Conservation (phyloP, 1,140 invertebrate species). For the Zaprionus tsacasi region DNA sequence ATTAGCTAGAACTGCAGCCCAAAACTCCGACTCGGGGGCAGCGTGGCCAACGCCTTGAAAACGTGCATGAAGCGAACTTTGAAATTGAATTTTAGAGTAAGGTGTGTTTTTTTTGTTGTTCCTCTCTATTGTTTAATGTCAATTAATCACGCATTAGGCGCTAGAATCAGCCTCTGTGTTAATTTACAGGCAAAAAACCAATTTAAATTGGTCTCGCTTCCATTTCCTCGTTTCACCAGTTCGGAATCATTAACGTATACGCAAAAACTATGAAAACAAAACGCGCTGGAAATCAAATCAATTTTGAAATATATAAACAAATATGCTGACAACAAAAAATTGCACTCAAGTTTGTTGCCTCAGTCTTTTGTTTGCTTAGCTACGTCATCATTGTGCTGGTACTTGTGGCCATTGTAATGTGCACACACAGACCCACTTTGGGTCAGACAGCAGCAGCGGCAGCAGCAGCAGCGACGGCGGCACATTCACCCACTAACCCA, state of each 20-base stretch:
- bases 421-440: conserved; percentile 36
- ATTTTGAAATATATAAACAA: conserved; percentile 3
- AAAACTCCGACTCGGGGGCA: conserved; percentile 36
- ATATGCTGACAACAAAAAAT: conserved; percentile 2
- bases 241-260: conserved; percentile 40
- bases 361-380: conserved; percentile 39
- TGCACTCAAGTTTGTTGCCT: conserved; percentile 30
- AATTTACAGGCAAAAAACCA: conserved; percentile 22
- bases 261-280: background rate
- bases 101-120: conserved; percentile 47
- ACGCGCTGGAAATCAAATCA: background rate
- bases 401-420: conserved; percentile 67
- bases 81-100: conserved; percentile 54
- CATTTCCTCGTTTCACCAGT: conserved; percentile 52
- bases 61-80: conserved; percentile 49
- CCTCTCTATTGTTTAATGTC: conserved; percentile 48
- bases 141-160: conserved; percentile 69
- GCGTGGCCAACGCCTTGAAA: conserved; percentile 55
- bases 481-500: conserved; percentile 82
- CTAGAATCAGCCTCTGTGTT: conserved; percentile 33
- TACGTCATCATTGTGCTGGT: conserved; percentile 14
- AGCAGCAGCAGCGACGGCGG: background rate
- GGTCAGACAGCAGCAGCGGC: conserved; percentile 34
- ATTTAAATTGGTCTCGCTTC: conserved; percentile 51
- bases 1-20: conserved; percentile 56